These are phyloP conservation scores for Rhagoletis pomonella DNA, from an alignment of 1,140 invertebrate genomes.

Conservation along the genomic window DNA sequence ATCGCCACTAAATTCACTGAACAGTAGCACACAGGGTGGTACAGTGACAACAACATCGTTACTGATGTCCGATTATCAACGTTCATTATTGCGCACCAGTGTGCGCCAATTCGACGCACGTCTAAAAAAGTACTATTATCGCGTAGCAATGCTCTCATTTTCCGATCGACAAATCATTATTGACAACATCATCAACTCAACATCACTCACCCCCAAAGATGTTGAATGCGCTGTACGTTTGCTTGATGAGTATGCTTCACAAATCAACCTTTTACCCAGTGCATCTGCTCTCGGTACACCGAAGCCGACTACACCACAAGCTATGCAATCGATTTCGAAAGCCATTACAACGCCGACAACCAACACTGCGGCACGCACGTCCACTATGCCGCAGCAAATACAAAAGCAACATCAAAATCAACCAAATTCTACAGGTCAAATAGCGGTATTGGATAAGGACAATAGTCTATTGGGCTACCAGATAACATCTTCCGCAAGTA, in stretches of 20 bases:
- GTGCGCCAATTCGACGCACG: constrained; percentile 54
- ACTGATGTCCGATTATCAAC: constrained; percentile 38
- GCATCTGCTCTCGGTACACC: not conserved
- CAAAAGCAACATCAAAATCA: not conserved
- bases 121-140: constrained; percentile 49
- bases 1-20: not conserved
- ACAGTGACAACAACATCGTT: not conserved
- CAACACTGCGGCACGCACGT: not conserved
- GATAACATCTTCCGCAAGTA: not conserved
- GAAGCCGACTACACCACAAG: not conserved
- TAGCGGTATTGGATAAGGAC: constrained; percentile 55
- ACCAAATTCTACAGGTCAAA: not conserved
- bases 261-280: not conserved
- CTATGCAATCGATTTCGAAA: constrained; percentile 36
- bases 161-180: constrained; percentile 53
- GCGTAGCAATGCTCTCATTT: constrained; percentile 45
- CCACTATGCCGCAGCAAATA: not conserved
- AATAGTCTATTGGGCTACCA: constrained; percentile 57
- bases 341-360: constrained; percentile 31
- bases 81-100: constrained; percentile 39
- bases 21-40: not conserved
- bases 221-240: constrained; percentile 52
- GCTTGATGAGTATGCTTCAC: constrained; percentile 55
- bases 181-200: constrained; percentile 31
- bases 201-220: constrained; percentile 50